Evolutionary conservation across 2,113 vertebrate genomes (phyloP), one percentile per base, ranked within the genome.

Genomic region (Xiphophorus maculatus): DNA sequence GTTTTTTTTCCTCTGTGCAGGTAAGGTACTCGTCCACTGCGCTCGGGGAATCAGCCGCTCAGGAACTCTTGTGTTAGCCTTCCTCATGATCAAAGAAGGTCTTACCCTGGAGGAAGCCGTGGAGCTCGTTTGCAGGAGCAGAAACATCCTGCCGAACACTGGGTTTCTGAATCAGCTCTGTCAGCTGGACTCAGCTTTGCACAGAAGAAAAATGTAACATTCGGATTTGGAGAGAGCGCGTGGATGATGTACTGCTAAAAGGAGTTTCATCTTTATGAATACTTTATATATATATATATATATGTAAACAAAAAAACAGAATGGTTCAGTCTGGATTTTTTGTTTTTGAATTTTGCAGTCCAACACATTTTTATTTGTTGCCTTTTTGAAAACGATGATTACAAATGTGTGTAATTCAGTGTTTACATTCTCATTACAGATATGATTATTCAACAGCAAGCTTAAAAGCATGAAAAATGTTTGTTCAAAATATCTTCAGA

Each of bases 31-130:
- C 6, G 92, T 95, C 22, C 94, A 95, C 81, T 95, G 94, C 51
- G 94, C 93, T 2, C 86, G 92, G 60, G 94, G 94, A 63, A 88
- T 95, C 84, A 95, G 94, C 74, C 92, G 92, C 48, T 94, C 95
- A 0, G 94, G 92, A 0, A 79, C 93, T 0, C 85, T 96, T 2
- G 90, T 91, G 0, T 60, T 94, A 70, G 93, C 93, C 5, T 95
- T 93, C 86, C 93, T 95, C 69, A 93, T 95, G 93, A 94, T 94
- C 75, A 87, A 82, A 61, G 85, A 93, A 51, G 60, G 89, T 67
- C 84, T 94, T 1, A 75, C 87, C 1, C 76, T 95, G 0, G 32
- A 85, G 1, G 85, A 94, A 54, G 94, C 94, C 0, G 72, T 92
- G 54, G 37, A 81, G 71, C 78, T 29, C 0, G 93, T 95, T 22